Base-by-base conservation (phyloP, 2,888 invertebrate species). In the Falcaria lacertinaria region DNA sequence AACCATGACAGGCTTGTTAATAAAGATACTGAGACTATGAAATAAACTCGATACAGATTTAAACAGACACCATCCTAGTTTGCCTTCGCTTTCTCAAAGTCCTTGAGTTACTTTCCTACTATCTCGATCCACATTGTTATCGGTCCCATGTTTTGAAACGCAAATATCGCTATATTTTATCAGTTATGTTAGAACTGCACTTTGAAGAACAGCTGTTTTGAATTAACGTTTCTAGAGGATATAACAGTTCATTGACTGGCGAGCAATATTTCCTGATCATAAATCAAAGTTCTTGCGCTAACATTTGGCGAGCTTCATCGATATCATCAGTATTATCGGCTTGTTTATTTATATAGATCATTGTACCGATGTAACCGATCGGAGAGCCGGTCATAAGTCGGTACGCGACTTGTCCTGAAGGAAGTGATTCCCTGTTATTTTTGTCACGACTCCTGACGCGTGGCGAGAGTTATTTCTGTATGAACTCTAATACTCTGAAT, bases 381-480 rank as follows among this genome's bases (percentile, higher is more conserved):
- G 60, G 50, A 53, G 59, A 57, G 60, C 57, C 57, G 57, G 60
- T 53, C 50, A 50, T 57, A 50, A 57, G 48, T 45, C 60, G 49
- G 22, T 16, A 39, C 32, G 32, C 6, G 13, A 33, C 33, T 42
- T 35, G 50, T 65, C 61, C 64, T 65, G 61, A 44, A 64, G 64
- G 64, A 64, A 64, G 54, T 60, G 54, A 42, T 47, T 19, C 35
- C 42, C 42, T 41, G 69, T 69, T 81, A 82, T 82, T 80, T 81
- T 68, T 65, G 75, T 77, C 74, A 52, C 67, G 59, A 53, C 73
- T 70, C 64, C 70, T 65, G 56, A 56, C 52, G 51, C 59, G 60
- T 49, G 51, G 59, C 65, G 67, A 57, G 76, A 69, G 79, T 77
- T 80, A 74, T 80, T 71, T 69, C 60, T 48, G 64, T 62, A 28